These are phyloP conservation scores for Lophura nycthemera DNA, from an alignment of 2,113 vertebrate species.

Conservation along the genomic window DNA sequence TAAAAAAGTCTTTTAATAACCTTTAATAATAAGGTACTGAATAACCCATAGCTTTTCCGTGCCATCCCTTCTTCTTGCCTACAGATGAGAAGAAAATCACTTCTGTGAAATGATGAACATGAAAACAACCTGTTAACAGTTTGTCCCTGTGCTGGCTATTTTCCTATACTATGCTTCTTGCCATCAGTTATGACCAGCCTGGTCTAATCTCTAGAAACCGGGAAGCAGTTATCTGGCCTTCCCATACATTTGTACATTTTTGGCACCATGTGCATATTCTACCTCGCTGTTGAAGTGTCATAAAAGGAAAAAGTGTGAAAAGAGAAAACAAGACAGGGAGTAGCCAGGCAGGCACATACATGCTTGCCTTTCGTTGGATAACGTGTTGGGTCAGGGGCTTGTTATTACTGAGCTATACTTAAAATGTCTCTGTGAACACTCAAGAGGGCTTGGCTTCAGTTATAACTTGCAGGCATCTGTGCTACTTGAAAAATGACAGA, in stretches of 20 bases:
- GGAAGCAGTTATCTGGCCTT: background rate
- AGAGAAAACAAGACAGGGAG: background rate
- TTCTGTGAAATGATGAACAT: background rate
- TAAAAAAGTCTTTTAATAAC: background rate
- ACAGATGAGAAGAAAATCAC: background rate
- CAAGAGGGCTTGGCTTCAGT: constrained; percentile 4
- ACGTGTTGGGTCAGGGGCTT: background rate
- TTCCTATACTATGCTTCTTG: background rate
- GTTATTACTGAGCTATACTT: background rate
- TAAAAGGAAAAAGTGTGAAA: background rate
- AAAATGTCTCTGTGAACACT: constrained; percentile 30
- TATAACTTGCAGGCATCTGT: background rate
- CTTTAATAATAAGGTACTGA: too few species aligned
- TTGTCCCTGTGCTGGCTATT: background rate
- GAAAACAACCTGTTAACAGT: background rate
- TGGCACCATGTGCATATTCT: background rate
- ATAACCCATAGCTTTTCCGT: background rate
- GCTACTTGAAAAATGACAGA: constrained; percentile 46
- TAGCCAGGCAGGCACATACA: background rate
- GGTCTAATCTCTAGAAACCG: background rate
- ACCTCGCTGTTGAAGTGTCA: background rate
- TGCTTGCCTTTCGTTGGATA: background rate
- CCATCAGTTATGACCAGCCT: background rate
- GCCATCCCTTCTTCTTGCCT: background rate
- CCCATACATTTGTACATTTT: background rate